Conservation (phyloP, 2,797 vertebrate species). For the Microhierax caerulescens region DNA sequence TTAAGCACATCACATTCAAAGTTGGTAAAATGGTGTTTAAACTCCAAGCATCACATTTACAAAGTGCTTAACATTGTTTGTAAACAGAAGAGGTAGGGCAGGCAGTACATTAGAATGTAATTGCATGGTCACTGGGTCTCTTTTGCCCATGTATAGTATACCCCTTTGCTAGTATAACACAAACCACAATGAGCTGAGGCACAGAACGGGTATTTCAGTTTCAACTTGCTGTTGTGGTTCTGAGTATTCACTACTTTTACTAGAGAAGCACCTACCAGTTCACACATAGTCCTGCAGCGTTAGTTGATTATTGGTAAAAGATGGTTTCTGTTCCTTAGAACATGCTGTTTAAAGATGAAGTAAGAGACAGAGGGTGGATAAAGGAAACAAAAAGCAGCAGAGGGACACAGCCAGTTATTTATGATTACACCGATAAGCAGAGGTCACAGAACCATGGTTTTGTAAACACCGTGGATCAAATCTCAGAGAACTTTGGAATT, state of each 20-base stretch:
- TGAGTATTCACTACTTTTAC: not conserved
- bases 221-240: not conserved
- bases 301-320: not conserved
- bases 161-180: not conserved
- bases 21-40: not conserved
- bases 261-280: not conserved
- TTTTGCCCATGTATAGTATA: not conserved
- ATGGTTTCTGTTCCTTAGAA: not conserved
- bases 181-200: not conserved
- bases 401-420: not conserved
- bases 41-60: not conserved
- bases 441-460: not conserved
- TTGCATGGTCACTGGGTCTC: not conserved
- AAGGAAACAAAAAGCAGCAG: not conserved
- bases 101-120: not conserved
- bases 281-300: not conserved
- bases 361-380: not conserved
- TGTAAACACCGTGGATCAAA: slow-evolving; percentile 34
- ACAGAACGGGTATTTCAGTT: not conserved
- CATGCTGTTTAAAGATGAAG: not conserved
- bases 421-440: not conserved
- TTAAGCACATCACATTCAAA: not conserved
- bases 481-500: slow-evolving; percentile 12
- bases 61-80: not conserved
- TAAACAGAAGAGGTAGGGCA: not conserved